phyloP scores from a whole-genome alignment of 2,888 invertebrate genomes.

The Cyclophora albipunctata region DNA sequence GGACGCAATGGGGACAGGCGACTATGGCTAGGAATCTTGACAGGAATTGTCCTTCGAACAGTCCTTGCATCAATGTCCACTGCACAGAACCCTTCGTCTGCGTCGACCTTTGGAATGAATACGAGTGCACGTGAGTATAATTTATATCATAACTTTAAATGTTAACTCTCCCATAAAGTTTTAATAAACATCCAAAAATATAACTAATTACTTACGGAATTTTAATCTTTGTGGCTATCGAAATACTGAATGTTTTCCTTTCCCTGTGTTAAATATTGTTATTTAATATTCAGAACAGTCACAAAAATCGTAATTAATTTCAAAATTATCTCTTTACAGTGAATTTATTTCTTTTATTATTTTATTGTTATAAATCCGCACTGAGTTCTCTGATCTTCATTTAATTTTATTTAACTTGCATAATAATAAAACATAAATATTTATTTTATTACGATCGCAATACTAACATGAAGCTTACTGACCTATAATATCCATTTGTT shows the following conservation, averaged over 20 bases:
- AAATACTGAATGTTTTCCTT: background rate
- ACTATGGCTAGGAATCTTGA: constrained; percentile 95
- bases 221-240: no score
- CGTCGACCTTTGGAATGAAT: constrained; percentile 97
- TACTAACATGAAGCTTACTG: constrained; percentile 2
- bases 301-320: constrained; percentile 1
- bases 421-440: constrained; percentile 7
- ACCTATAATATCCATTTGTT: background rate
- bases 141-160: constrained; percentile 1
- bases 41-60: constrained; percentile 94
- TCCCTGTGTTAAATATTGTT: background rate
- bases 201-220: no score
- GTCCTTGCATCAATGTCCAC: constrained; percentile 95
- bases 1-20: constrained; percentile 96
- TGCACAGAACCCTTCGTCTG: constrained; percentile 96
- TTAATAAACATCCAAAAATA: no score
- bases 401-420: constrained; percentile 10
- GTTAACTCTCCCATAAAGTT: background rate
- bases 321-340: constrained; percentile 4
- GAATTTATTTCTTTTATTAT: constrained; percentile 14
- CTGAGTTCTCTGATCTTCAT: constrained; percentile 40
- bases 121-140: constrained; percentile 96
- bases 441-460: constrained; percentile 1
- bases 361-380: constrained; percentile 36
- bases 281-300: background rate